phyloP scores from a whole-genome alignment of 2,113 vertebrate genomes.

The Carlito syrichta region DNA sequence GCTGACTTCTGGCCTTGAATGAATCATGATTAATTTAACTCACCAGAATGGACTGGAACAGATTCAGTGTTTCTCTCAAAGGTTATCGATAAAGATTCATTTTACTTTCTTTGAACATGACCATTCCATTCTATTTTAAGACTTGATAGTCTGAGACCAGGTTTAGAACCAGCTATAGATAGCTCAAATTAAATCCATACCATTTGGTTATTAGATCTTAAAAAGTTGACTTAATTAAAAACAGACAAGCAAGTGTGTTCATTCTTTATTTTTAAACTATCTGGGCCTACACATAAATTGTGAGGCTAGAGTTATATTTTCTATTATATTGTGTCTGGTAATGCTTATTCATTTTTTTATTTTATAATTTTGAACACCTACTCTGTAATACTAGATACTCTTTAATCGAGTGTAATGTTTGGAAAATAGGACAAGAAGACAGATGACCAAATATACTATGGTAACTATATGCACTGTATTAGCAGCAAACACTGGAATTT shows the following conservation, averaged over 20 bases:
- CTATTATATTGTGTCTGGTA: not conserved
- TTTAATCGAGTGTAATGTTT: not conserved
- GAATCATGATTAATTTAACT: not conserved
- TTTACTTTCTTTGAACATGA: not conserved
- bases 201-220: not conserved
- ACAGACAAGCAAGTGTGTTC: not conserved
- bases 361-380: not conserved
- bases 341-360: not conserved
- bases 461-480: not conserved
- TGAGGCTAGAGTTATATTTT: not conserved
- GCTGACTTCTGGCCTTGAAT: not conserved
- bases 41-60: not conserved
- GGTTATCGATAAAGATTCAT: not conserved
- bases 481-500: not conserved
- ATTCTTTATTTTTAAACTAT: not conserved
- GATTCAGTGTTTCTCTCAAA: constrained; percentile 17
- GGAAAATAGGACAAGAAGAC: not conserved
- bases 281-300: not conserved
- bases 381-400: not conserved
- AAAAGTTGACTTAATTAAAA: constrained; percentile 3
- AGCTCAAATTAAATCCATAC: not conserved
- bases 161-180: not conserved
- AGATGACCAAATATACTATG: not conserved
- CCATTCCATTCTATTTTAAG: not conserved
- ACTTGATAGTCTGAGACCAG: not conserved